phyloP scores from a whole-genome alignment of 2,888 invertebrate species.

The Scaptomyza tumidula region DNA sequence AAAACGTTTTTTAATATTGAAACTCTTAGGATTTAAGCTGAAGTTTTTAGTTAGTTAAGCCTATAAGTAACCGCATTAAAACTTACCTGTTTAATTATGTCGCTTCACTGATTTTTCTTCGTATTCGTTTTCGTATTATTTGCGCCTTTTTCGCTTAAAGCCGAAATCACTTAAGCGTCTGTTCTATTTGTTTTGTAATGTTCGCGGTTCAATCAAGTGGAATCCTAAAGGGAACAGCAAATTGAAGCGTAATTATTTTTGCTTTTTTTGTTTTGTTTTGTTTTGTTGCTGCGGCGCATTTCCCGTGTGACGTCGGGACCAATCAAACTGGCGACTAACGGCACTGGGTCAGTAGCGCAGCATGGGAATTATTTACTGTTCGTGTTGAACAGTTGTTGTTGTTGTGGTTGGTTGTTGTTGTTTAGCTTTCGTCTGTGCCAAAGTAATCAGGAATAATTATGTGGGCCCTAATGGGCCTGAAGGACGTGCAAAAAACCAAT shows the following conservation, averaged over 20 bases:
- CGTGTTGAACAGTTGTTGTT: slow-evolving; percentile 11
- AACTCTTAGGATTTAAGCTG: too few relatives aligned
- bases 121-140: slow-evolving; percentile 1
- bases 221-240: slow-evolving; percentile 65
- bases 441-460: slow-evolving; percentile 78
- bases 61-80: background rate
- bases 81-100: slow-evolving; percentile 22
- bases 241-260: slow-evolving; percentile 78
- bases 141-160: slow-evolving; percentile 1
- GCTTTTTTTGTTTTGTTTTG: too few relatives aligned
- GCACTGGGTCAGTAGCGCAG: slow-evolving; percentile 76
- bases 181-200: slow-evolving; percentile 43
- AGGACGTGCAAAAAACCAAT: slow-evolving; percentile 62
- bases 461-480: slow-evolving; percentile 66
- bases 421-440: slow-evolving; percentile 46
- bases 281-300: slow-evolving; percentile 67
- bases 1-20: too few relatives aligned
- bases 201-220: slow-evolving; percentile 60
- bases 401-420: slow-evolving; percentile 18
- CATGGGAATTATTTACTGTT: slow-evolving; percentile 49
- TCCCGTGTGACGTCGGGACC: slow-evolving; percentile 65
- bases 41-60: background rate
- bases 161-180: slow-evolving; percentile 35
- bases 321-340: slow-evolving; percentile 59
- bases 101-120: background rate